Percentiles rank a stretch among this genome's conserved stretches.
phyloP scores from a whole-genome alignment of 2,113 vertebrate genomes.

The Nanger granti region DNA sequence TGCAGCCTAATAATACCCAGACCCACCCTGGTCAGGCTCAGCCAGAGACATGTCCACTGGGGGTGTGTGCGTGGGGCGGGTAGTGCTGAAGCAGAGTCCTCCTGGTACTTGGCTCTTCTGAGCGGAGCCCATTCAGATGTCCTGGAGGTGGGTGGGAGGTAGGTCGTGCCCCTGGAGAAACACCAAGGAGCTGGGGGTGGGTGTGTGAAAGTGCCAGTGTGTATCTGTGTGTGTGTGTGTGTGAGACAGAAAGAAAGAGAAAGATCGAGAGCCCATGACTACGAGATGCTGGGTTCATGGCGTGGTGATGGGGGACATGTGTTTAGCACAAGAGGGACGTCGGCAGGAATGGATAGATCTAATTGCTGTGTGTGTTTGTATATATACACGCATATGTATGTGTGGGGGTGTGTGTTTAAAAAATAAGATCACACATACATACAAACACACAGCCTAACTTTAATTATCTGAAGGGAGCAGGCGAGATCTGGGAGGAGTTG shows the following conservation, averaged over 20 bases:
- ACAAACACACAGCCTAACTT: conserved; percentile 70
- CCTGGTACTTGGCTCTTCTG: background rate
- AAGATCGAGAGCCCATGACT: background rate
- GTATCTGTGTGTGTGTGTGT: background rate
- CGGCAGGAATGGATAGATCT: conserved; percentile 42
- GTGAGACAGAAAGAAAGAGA: background rate
- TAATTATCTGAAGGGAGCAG: conserved; percentile 67
- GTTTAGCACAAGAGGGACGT: background rate
- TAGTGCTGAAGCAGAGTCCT: background rate
- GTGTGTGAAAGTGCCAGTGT: background rate
- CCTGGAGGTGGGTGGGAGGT: conserved; percentile 20
- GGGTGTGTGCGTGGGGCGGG: background rate
- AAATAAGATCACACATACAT: conserved; percentile 73
- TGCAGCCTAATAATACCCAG: conserved; percentile 36
- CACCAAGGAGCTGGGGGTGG: background rate
- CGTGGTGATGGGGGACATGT: background rate
- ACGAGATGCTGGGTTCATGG: background rate
- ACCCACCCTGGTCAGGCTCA: conserved; percentile 52
- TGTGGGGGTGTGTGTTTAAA: conserved; percentile 75
- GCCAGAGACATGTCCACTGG: conserved; percentile 38
- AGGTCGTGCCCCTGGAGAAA: background rate
- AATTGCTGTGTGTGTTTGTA: conserved; percentile 70
- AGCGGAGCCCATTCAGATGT: conserved; percentile 39
- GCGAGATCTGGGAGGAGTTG: conserved; percentile 62
- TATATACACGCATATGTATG: conserved; percentile 69